phyloP scores from a whole-genome alignment of 2,113 vertebrate genomes.

The Raja brachyura region DNA sequence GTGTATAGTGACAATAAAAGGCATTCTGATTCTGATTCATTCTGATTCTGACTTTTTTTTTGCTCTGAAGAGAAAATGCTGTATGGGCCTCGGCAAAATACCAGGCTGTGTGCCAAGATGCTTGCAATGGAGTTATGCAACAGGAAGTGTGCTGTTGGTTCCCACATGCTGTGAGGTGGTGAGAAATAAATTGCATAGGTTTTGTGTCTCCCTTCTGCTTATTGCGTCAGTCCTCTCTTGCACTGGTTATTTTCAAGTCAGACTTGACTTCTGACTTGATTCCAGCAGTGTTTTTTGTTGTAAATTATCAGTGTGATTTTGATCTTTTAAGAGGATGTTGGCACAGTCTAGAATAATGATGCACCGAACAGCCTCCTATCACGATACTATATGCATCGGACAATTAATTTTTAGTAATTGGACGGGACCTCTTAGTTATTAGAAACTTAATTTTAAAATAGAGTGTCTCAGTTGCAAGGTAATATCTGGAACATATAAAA shows the following conservation, averaged over 20 bases:
- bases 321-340: background rate
- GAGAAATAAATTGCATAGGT: constrained; percentile 26
- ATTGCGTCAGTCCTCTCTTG: constrained; percentile 1
- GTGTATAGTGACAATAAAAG: no score
- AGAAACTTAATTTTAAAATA: background rate
- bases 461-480: background rate
- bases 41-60: no score
- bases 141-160: background rate
- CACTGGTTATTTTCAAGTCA: constrained; percentile 30
- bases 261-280: constrained; percentile 19
- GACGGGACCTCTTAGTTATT: background rate
- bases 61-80: background rate
- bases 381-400: background rate
- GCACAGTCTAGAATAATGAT: background rate
- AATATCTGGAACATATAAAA: background rate
- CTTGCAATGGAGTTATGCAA: background rate
- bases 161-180: constrained; percentile 14
- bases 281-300: background rate
- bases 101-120: background rate
- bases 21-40: no score
- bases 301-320: background rate
- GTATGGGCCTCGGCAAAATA: background rate
- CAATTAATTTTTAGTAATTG: background rate
- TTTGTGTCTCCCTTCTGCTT: background rate
- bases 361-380: background rate